Base-by-base conservation (phyloP, 2,797 vertebrate genomes). In the Phoebastria nigripes region DNA sequence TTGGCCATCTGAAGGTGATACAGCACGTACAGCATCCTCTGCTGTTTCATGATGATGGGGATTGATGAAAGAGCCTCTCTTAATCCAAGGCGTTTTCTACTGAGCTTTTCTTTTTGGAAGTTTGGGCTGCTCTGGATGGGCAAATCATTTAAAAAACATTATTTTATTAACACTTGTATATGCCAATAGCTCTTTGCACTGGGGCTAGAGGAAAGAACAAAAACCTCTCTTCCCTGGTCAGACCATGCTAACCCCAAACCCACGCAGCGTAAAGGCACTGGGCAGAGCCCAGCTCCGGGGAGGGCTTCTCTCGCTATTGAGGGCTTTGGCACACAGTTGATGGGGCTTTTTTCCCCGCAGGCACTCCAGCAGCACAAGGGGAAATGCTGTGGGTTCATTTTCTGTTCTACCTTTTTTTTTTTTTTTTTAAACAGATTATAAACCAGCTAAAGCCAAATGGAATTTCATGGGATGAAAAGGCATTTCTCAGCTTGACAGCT, bases 401-500 rank as follows among this genome's bases (percentile, higher is more conserved):
- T 51, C 19, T 71, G 10, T 54, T 82, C 72, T 58, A 16, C 8
- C 7, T n/a, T 55, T 59, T 59, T 49, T 35, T 41, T 22, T 28
- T 37, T 47, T 67, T 56, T 51, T 21, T 11, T 39, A 52, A 59
- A 51, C 33, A 86, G 28, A 35, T 41, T 41, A 70, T 62, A 84
- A 89, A 73, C 18, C 66, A 59, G 39, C 66, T 89, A 79, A 90
- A 89, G 83, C 59, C 63, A 84, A 90, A 90, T 35, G 28, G 83
- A 93, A 93, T 89, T 90, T 84, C 83, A 77, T 0, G 4, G 83
- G 46, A 71, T 31, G 39, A 76, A 87, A 92, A 72, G 52, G 59
- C 66, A 82, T 87, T 96, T 87, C 78, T 82, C 74, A 87, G 86
- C 78, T 62, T 90, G 62, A 89, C 72, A 79, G 70, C 35, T 89